Conservation (phyloP, 2,888 invertebrate genomes). For the Conops quadrifasciatus region DNA sequence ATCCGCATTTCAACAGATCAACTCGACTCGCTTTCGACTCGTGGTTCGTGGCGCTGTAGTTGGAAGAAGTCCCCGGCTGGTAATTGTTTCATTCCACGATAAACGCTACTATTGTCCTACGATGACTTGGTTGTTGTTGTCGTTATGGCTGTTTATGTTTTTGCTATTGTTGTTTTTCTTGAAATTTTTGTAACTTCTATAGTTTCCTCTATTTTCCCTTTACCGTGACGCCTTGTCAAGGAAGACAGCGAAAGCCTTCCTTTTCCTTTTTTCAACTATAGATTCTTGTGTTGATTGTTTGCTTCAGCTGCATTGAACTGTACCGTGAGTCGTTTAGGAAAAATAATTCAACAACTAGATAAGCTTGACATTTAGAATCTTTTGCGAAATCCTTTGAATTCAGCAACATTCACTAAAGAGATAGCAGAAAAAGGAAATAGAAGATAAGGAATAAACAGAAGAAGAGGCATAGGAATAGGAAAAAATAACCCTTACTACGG, state of each 20-base stretch:
- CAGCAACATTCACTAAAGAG: background rate
- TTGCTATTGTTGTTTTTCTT: conserved; percentile 14
- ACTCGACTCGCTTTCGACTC: background rate
- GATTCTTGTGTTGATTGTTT: background rate
- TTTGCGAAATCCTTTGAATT: background rate
- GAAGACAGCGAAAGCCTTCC: too few relatives aligned
- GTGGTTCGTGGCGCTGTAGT: too few relatives aligned
- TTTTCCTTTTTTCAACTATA: background rate
- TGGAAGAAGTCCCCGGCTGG: too few relatives aligned
- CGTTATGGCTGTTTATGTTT: background rate
- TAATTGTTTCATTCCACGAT: background rate
- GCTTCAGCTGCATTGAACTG: background rate
- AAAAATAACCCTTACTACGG: background rate
- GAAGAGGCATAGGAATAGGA: background rate
- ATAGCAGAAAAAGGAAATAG: background rate
- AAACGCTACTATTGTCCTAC: background rate
- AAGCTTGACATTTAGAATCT: conserved; percentile 3
- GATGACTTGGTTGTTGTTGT: background rate
- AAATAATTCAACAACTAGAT: background rate
- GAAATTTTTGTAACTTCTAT: background rate
- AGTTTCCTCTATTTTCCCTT: background rate
- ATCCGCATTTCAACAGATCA: background rate
- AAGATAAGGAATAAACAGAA: background rate
- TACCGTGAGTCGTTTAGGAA: background rate
- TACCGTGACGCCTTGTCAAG: too few relatives aligned